Conservation (phyloP, 2,888 invertebrate species). For the Spisula solida region DNA sequence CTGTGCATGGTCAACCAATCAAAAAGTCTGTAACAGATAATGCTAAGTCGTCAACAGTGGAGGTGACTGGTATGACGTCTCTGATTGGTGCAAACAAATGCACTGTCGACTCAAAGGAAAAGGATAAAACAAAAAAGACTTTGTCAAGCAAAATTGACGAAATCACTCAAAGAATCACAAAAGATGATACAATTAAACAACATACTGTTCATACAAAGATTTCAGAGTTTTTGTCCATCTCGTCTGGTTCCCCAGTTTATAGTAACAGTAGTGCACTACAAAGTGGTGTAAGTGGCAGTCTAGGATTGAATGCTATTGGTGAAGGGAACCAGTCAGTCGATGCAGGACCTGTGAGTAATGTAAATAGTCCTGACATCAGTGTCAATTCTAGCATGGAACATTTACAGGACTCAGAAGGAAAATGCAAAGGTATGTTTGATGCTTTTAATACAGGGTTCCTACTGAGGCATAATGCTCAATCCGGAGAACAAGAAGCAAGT, state of each 20-base stretch:
- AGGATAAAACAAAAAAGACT: constrained; percentile 66
- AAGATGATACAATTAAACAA: constrained; percentile 57
- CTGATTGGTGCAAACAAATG: constrained; percentile 20
- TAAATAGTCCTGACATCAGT: background rate
- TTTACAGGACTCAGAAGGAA: background rate
- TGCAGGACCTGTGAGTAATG: background rate
- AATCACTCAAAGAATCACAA: constrained; percentile 67
- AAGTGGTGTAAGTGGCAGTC: background rate
- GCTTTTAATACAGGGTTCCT: background rate
- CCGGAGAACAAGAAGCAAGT: background rate
- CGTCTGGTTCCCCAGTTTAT: background rate
- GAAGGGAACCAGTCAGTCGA: background rate
- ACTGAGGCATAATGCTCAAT: background rate
- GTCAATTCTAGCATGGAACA: constrained; percentile 30
- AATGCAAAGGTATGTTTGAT: constrained; percentile 12
- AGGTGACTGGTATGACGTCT: constrained; percentile 17
- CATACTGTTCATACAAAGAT: constrained; percentile 44
- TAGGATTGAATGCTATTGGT: background rate
- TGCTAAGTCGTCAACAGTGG: background rate
- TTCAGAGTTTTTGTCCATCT: background rate
- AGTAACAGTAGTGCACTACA: constrained; percentile 10
- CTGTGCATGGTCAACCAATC: background rate
- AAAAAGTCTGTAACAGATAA: constrained; percentile 24
- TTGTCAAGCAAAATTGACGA: constrained; percentile 68
- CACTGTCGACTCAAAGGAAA: constrained; percentile 38